Evolutionary conservation across 2,888 invertebrate genomes (phyloP), one percentile per base, ranked within the genome.

Genomic region (Chymomyza amoena): DNA sequence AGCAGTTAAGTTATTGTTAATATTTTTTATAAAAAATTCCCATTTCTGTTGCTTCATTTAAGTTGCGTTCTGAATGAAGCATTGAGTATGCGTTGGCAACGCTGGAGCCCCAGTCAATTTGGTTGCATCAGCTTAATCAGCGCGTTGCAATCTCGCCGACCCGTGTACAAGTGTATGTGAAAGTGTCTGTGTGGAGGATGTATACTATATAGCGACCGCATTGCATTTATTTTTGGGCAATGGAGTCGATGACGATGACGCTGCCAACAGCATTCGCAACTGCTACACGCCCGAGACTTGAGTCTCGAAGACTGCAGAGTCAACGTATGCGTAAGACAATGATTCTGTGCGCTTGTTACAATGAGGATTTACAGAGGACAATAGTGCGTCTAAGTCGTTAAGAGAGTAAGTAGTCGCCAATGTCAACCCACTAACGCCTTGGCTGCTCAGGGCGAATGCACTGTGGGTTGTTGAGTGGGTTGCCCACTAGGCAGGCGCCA

Each of bases 331-430:
- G 81, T 80, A 83, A 80, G 83, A 79, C 81, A 80, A 77, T 77
- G 88, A 88, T 91, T 90, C 90, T 91, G 91, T 76, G 90, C 89
- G 80, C 91, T 91, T 91, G 91, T 90, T 91, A 87, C 90, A 89
- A 90, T 87, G 90, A 91, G 91, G 91, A 91, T 90, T 91, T 90
- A 73, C 89, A 90, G 91, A 91, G 91, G 91, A 91, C 91, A 91
- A 90, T 91, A 90, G 91, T 90, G 90, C 90, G 90, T 90, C 90
- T 90, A 90, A 90, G 79, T 84, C 39, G 2, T 45, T 45, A 45
- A 45, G 39, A 13, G 39, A 45, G 39, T 13, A 45, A 13, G 39
- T 45, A 45, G 39, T 32, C 9, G 32, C 7, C 75, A 73, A 66
- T 32, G 28, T 59, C 32, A 32, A 15, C 32, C n/a, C 56, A 56